phyloP scores from a whole-genome alignment of 1,140 invertebrate species.

The Drosophila lacteicornis region DNA sequence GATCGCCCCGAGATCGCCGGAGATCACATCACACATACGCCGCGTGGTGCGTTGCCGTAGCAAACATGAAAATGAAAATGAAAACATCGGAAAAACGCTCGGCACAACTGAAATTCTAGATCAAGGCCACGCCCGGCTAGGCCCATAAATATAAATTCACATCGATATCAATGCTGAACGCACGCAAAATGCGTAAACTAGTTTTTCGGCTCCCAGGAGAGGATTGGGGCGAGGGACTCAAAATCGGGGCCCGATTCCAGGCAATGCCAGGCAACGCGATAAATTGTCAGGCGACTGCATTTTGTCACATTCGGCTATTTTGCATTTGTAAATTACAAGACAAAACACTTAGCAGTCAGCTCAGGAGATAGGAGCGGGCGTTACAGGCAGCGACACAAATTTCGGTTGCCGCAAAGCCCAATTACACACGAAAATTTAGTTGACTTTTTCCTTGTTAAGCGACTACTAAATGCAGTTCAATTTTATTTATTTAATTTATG shows the following conservation, averaged over 20 bases:
- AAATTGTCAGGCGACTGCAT: slow-evolving; percentile 74
- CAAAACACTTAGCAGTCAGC: slow-evolving; percentile 75
- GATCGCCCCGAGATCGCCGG: slow-evolving; percentile 19
- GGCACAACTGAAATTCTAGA: slow-evolving; percentile 68
- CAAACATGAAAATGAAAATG: slow-evolving; percentile 50
- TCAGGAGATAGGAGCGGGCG: slow-evolving; percentile 27
- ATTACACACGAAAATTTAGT: slow-evolving; percentile 53
- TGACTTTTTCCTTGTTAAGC: slow-evolving; percentile 27
- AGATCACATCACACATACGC: slow-evolving; percentile 58
- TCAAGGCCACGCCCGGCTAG: slow-evolving; percentile 65
- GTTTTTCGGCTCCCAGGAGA: slow-evolving; percentile 44
- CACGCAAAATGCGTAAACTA: slow-evolving; percentile 77
- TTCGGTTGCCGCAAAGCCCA: slow-evolving; percentile 40
- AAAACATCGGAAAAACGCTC: slow-evolving; percentile 70
- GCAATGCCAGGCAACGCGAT: slow-evolving; percentile 66
- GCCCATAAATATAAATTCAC: slow-evolving; percentile 41
- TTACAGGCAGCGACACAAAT: slow-evolving; percentile 6
- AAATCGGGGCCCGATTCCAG: slow-evolving; percentile 23
- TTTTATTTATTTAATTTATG: slow-evolving; percentile 15
- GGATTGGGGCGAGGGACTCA: neutral
- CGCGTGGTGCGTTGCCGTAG: slow-evolving; percentile 26
- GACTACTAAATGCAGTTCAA: slow-evolving; percentile 19
- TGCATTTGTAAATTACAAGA: slow-evolving; percentile 78
- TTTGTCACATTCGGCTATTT: slow-evolving; percentile 75
- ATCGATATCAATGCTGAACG: slow-evolving; percentile 39